Evolutionary conservation across 2,888 invertebrate species (phyloP), one percentile per base, ranked within the genome.

Genomic region (Calameuta filiformis): DNA sequence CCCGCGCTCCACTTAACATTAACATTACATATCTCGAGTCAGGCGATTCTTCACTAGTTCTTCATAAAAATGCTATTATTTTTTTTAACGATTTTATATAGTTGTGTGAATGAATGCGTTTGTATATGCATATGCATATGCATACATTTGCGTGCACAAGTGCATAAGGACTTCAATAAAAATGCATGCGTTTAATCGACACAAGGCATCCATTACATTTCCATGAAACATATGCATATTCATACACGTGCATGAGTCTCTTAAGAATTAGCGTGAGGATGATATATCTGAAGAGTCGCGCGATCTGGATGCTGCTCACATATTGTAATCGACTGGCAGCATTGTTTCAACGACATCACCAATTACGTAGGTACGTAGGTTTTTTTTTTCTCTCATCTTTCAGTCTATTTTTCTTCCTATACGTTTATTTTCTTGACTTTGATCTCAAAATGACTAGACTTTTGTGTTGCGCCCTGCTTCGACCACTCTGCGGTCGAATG

Each of bases 21-120:
- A 56, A 79, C 73, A 69, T 77, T 79, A 76, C 74, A 75, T 76
- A 73, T 76, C 79, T 82, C 76, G 80, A 83, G 82, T 56, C 81
- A 83, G 84, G 81, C 82, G 80, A 80, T 81, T 83, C 76, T 82
- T 81, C 84, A 85, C 86, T 87, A 87, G 80, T 81, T 83, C 76
- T 83, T 81, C 84, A 86, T 87, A 88, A 88, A 88, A 88, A 88
- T 87, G 85, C 86, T 88, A 87, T 84, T 84, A n/a, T 83, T 83
- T 86, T 33, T 33, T 33, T 76, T 79, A 86, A 86, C 84, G 84
- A 85, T 85, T 81, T 81, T 80, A 85, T 85, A 85, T 79, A 80
- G 81, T 80, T 79, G 9, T 79, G 9, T 56, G 23, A 23, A 56
- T 23, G 23, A 35, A 56, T 1, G 9, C 23, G 9, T 56, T 56